Evolutionary conservation across 2,113 vertebrate species (phyloP).

Genomic region (Halichoerus grypus): DNA sequence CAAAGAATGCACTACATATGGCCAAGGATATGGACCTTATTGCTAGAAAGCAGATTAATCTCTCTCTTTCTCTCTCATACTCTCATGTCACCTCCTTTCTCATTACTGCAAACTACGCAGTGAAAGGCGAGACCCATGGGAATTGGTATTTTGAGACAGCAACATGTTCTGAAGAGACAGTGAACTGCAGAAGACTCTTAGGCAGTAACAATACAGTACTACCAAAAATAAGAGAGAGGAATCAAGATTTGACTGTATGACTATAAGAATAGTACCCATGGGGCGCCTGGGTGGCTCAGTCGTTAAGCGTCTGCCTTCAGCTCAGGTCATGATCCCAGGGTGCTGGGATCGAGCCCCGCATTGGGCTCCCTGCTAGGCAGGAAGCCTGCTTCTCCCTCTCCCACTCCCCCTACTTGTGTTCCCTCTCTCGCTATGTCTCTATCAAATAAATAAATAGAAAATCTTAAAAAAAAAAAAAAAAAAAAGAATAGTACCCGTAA

Average conservation of each 20-base stretch:
- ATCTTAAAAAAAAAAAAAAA: too few relatives aligned
- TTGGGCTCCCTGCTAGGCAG: too few relatives aligned
- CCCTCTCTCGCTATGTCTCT: too few relatives aligned
- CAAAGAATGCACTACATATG: neutral
- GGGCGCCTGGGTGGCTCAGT: too few relatives aligned
- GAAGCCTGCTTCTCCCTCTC: too few relatives aligned
- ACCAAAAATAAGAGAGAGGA: neutral
- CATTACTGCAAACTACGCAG: neutral
- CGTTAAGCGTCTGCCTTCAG: too few relatives aligned
- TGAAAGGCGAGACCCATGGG: neutral
- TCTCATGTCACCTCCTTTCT: neutral
- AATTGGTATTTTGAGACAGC: neutral
- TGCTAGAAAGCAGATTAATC: neutral
- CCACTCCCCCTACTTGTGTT: too few relatives aligned
- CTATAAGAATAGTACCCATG: neutral
- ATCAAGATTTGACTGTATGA: neutral
- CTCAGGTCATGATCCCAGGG: too few relatives aligned
- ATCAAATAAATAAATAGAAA: too few relatives aligned
- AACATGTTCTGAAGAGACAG: neutral
- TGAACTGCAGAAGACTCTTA: neutral
- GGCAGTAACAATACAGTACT: neutral
- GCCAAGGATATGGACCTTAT: neutral
- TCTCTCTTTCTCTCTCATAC: neutral
- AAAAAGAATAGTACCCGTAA: neutral
- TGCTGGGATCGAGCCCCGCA: too few relatives aligned